These are phyloP conservation scores for Ormyrus thymus DNA, from an alignment of 2,888 invertebrate genomes.

Conservation along the genomic window DNA sequence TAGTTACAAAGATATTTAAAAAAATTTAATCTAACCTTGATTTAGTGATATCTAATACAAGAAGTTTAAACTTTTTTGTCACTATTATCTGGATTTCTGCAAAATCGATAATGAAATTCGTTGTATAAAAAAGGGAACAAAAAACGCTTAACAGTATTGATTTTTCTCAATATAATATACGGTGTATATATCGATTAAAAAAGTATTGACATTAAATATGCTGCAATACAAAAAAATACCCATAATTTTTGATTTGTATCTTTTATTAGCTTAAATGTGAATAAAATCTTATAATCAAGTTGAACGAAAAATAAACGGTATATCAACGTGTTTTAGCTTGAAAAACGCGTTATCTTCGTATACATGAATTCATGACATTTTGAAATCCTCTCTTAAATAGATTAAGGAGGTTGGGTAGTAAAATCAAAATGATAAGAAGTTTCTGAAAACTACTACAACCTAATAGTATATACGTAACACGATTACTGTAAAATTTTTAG, in stretches of 20 bases:
- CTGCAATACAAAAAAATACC: constrained; percentile 38
- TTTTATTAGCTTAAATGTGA: constrained; percentile 47
- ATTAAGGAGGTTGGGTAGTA: too few species aligned
- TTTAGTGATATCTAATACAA: too few species aligned
- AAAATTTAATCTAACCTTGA: too few species aligned
- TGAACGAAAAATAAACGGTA: constrained; percentile 36
- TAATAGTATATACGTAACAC: too few species aligned
- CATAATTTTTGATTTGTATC: constrained; percentile 28
- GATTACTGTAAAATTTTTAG: too few species aligned
- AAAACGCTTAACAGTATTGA: neutral
- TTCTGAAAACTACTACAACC: too few species aligned
- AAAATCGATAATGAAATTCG: neutral
- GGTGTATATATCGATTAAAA: constrained; percentile 6
- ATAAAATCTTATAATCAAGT: constrained; percentile 49
- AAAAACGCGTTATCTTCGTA: constrained; percentile 46
- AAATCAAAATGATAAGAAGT: too few species aligned
- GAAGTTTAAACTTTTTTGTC: neutral
- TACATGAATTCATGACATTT: constrained; percentile 37
- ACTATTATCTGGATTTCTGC: neutral
- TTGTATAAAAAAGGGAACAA: neutral
- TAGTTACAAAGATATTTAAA: too few species aligned
- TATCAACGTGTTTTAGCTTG: constrained; percentile 33
- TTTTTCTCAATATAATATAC: neutral
- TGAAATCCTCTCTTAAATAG: too few species aligned
- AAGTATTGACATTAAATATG: constrained; percentile 14